Conservation (phyloP, 2,888 invertebrate species). For the Xanthia togata region DNA sequence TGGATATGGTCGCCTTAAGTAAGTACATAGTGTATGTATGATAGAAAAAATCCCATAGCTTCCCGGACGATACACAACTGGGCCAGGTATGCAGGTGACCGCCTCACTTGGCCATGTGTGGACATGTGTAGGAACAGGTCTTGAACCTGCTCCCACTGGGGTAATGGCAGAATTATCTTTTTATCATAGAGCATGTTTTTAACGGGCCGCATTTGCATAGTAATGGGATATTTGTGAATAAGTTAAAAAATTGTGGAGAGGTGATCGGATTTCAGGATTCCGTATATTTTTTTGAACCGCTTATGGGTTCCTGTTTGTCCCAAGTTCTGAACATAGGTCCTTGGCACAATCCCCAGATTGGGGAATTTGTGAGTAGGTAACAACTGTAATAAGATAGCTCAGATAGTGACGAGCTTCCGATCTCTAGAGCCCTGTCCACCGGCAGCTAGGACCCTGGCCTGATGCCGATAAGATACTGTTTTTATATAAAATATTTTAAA, state of each 20-base stretch:
- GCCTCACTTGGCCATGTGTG: constrained; percentile 4
- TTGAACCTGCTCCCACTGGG: constrained; percentile 5
- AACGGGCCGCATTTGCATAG: constrained; percentile 38
- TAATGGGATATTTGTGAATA: constrained; percentile 23
- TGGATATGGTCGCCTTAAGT: no score
- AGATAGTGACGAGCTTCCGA: not conserved
- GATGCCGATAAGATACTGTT: not conserved
- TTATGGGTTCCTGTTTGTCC: not conserved
- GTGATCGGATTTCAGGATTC: not conserved
- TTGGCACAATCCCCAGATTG: not conserved
- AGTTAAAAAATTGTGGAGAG: not conserved
- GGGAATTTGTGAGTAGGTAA: not conserved
- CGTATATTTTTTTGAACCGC: not conserved
- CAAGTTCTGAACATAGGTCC: not conserved
- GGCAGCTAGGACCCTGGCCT: not conserved
- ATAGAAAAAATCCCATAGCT: constrained; percentile 13
- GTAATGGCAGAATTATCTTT: constrained; percentile 37
- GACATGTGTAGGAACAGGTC: constrained; percentile 38
- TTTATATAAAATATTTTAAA: no score
- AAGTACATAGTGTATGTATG: no score
- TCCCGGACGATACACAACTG: constrained; percentile 34
- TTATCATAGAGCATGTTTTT: constrained; percentile 27
- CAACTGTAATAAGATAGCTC: not conserved
- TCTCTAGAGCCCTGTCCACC: not conserved
- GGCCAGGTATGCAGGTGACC: constrained; percentile 52